phyloP scores from a whole-genome alignment of 2,888 invertebrate genomes.

The Caenorhabditis parvicauda region DNA sequence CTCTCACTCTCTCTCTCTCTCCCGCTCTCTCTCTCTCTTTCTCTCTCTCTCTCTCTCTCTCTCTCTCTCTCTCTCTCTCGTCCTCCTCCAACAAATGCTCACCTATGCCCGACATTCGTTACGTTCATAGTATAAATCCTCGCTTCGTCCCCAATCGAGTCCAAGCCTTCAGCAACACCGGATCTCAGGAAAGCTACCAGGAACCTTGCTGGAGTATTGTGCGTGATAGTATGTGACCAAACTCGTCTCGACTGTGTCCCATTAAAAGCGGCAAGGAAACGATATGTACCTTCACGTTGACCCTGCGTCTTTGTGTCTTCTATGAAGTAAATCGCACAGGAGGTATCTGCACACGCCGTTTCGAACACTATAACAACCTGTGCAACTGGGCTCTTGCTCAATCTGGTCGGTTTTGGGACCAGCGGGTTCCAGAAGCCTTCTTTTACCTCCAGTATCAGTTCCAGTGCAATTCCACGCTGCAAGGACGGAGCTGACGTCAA shows the following conservation, averaged over 20 bases:
- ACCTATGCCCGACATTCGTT: conserved; percentile 65
- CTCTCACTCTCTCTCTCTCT: neutral
- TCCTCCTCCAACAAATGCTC: neutral
- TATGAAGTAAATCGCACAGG: conserved; percentile 68
- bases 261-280: conserved; percentile 53
- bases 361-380: conserved; percentile 68
- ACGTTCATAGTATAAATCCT: conserved; percentile 68
- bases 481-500: conserved; percentile 67
- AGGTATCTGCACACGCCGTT: conserved; percentile 65
- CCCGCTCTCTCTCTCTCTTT: too few species aligned
- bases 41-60: neutral
- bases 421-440: conserved; percentile 64
- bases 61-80: neutral
- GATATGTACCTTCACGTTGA: conserved; percentile 36
- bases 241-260: conserved; percentile 47
- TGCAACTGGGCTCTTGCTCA: conserved; percentile 64
- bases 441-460: conserved; percentile 65
- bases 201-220: conserved; percentile 40
- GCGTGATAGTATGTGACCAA: conserved; percentile 42
- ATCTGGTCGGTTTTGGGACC: conserved; percentile 25
- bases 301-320: conserved; percentile 63
- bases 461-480: conserved; percentile 66
- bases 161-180: conserved; percentile 39
- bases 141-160: conserved; percentile 64
- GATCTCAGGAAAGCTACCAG: conserved; percentile 58